A percentile compares a stretch with the other conserved stretches of the same genome.
phyloP scores from a whole-genome alignment of 2,888 invertebrate species.

The Elegia similella region DNA sequence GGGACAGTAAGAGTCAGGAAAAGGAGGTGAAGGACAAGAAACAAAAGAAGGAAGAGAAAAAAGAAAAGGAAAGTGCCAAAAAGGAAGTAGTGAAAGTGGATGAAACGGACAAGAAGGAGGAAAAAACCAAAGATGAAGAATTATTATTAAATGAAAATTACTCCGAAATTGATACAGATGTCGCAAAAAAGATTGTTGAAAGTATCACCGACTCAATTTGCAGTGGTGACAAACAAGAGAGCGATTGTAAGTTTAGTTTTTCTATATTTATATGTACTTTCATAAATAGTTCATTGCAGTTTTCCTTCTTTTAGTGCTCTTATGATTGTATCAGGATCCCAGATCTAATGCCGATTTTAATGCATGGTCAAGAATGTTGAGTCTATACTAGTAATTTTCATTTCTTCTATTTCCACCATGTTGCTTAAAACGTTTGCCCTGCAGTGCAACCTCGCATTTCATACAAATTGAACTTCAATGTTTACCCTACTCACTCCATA shows the following conservation, averaged over 20 bases:
- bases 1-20: slow-evolving; percentile 49
- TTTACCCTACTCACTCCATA: too few species aligned
- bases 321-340: too few species aligned
- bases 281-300: too few species aligned
- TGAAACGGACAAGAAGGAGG: slow-evolving; percentile 34
- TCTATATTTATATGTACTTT: not conserved
- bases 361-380: too few species aligned
- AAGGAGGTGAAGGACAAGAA: slow-evolving; percentile 52
- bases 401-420: too few species aligned
- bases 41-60: slow-evolving; percentile 61
- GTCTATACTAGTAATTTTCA: too few species aligned
- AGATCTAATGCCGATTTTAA: too few species aligned
- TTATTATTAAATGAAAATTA: slow-evolving; percentile 69
- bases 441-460: too few species aligned
- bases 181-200: slow-evolving; percentile 95
- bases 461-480: too few species aligned
- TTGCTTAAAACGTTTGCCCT: too few species aligned
- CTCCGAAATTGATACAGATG: slow-evolving; percentile 87
- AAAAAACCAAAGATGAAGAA: slow-evolving; percentile 56
- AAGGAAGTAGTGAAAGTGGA: slow-evolving; percentile 41
- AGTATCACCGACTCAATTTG: slow-evolving; percentile 90
- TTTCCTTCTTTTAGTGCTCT: too few species aligned
- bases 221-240: slow-evolving; percentile 87
- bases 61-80: slow-evolving; percentile 53
- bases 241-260: slow-evolving; percentile 70